Evolutionary conservation across 2,797 vertebrate genomes (phyloP), one percentile per base, ranked within the genome.

Genomic region (Tragopan temminckii): DNA sequence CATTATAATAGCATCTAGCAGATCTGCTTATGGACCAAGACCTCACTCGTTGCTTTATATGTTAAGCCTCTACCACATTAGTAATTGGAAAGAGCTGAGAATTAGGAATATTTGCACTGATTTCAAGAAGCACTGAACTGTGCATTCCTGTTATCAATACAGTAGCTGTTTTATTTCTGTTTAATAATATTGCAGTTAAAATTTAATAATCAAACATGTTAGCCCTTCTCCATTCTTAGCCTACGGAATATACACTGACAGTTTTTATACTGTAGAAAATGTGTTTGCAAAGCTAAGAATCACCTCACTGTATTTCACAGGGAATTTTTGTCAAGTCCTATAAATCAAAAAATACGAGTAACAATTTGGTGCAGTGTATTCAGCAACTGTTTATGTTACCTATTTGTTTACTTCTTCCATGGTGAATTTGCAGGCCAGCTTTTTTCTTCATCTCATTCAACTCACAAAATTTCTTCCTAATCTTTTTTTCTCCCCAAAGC

Each of bases 251-350:
- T 33, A 79, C 19, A 33, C n/a, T 13, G n/a, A 35, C 43, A 71
- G 17, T 7, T 87, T 43, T 46, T 58, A 36, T 31, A 11, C 76
- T 67, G 61, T 10, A 89, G 42, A 69, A 89, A 84, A 92, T 38
- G 48, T 29, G 11, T 89, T 88, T 83, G 36, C 52, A 69, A 64
- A 91, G 58, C 24, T 66, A 80, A 93, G 76, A 91, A 53, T 43
- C 29, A 88, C 87, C 67, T 78, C 14, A 6, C 27, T 38, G 48
- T 29, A 48, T 86, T 88, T 95, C 81, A 87, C 16, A 62, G 80
- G 74, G 68, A 57, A 74, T 93, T 90, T 95, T 94, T 90, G 77
- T 95, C 94, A 89, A 79, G 58, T 84, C 90, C 62, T 67, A 69
- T 85, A 75, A 82, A 92, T 82, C 90, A 90, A 77, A 77, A 35